Base-by-base conservation (phyloP, 2,113 vertebrate genomes). In the Rhizomys pruinosus region DNA sequence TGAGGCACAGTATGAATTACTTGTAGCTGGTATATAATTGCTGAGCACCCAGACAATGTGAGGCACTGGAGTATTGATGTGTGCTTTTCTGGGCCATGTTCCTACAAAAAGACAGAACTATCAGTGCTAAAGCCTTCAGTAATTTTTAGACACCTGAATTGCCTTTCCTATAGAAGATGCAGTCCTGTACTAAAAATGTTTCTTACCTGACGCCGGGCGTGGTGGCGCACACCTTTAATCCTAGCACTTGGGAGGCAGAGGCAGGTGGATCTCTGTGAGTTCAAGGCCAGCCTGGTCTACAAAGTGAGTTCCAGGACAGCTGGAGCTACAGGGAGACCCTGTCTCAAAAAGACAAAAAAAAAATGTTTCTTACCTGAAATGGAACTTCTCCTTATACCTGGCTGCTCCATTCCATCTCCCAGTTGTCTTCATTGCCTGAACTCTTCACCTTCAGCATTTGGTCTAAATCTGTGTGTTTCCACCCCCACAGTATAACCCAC, bases 341-440 rank as follows among this genome's bases (percentile, higher is more conserved):
- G n/a, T n/a, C n/a, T n/a, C n/a, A n/a, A n/a, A n/a, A n/a, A n/a
- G n/a, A n/a, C 39, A 44, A 69, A 74, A 71, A 37, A 63, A 90
- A 89, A 76, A 0, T 57, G 55, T 94, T 93, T 94, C 72, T 96
- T 88, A 87, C 76, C 86, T 94, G 66, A 87, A 29, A 63, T 78
- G 72, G 79, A 89, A 71, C 5, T 34, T 92, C 89, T 85, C 84
- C 74, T 69, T 34, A 11, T 29, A 29, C 88, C 20, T 34, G 7
- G 3, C 68, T 3, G n/a, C 64, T 91, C 64, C 55, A 55, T 92
- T 89, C 84, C 87, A 12, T 84, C 61, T 93, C 81, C 79, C 71
- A 77, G 7, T 95, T 96, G 90, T 91, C 93, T 91, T 79, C 89
- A 71, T 91, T 89, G 68, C 89, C 57, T 55, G 39, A 92, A 87